Evolutionary conservation across 30 jellyfish, hydroid and myxozoan genomes (phyloP), one percentile per base, ranked within the genome.

Genomic region (Morbakka virulenta): DNA sequence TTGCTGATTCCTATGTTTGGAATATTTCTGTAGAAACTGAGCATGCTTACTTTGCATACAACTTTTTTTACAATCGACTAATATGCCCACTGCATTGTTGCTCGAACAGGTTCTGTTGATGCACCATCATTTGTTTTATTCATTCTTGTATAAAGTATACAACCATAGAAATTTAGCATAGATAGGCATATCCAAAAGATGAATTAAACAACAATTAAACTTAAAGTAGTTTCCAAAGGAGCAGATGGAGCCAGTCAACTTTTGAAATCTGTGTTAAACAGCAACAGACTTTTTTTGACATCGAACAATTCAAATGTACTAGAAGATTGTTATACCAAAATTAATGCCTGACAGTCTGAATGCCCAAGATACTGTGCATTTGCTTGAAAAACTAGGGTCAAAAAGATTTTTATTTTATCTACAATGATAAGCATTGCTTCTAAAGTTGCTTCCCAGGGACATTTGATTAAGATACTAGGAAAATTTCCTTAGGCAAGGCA

Each of bases 311-410:
- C 69, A 64, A 30, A 64, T 26, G 64, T 53, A 4, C 69, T 32
- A 53, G 6, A 25, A 64, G 63, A 64, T 26, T 64, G 64, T 64
- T 4, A 64, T 64, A 63, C 63, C 61, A 64, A 23, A 63, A 29
- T 57, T 57, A 30, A 32, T 21, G 62, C 35, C 11, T 22, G 49
- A 35, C 21, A 6, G 81, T 76, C 81, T 76, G 62, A 32, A 62
- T 36, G 89, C 89, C 3, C 87, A 76, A 52, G 87, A 76, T 33
- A 62, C 67, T 17, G 21, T 76, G 28, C 87, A 76, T 69, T 50
- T 76, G 21, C 34, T 76, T 79, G 87, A 79, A 62, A 76, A 76
- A 35, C 80, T 63, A 4, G 48, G 83, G 48, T 23, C 89, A 62
- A 64, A 50, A n/a, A n/a, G n/a, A n/a, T n/a, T n/a, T n/a, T n/a